These are phyloP conservation scores for Lysiphlebus fabarum DNA, from an alignment of 1,140 invertebrate genomes.

Conservation along the genomic window DNA sequence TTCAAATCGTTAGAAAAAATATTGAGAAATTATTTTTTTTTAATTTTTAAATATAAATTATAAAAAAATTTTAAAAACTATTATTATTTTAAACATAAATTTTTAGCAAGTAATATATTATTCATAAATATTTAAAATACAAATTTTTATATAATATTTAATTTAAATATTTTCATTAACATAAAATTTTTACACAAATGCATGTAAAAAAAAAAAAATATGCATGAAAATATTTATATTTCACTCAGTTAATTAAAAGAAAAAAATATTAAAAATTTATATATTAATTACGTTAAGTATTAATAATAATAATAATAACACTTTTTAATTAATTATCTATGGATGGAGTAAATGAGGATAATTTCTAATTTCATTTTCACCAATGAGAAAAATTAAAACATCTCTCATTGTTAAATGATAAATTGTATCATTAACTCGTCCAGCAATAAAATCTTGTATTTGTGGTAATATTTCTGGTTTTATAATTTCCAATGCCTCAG, in stretches of 20 bases:
- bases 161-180: too few species aligned
- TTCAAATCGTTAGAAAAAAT: too few species aligned
- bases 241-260: neutral
- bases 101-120: too few species aligned
- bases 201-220: too few species aligned
- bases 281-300: constrained; percentile 1
- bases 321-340: constrained; percentile 11
- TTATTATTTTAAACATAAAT: too few species aligned
- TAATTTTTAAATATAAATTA: too few species aligned
- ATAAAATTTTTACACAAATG: too few species aligned
- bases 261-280: constrained; percentile 5
- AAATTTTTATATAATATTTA: too few species aligned
- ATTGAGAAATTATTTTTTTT: too few species aligned
- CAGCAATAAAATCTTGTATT: constrained; percentile 41
- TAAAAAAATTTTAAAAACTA: too few species aligned
- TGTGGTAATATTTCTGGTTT: constrained; percentile 47
- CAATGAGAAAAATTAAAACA: constrained; percentile 40
- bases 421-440: constrained; percentile 45
- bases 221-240: too few species aligned
- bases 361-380: constrained; percentile 43
- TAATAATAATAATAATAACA: constrained; percentile 6
- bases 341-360: constrained; percentile 24
- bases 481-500: constrained; percentile 42
- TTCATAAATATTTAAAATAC: too few species aligned
- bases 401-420: constrained; percentile 47